Base-by-base conservation (phyloP, 1,140 invertebrate genomes). In the Lepidotrigona ventralis region DNA sequence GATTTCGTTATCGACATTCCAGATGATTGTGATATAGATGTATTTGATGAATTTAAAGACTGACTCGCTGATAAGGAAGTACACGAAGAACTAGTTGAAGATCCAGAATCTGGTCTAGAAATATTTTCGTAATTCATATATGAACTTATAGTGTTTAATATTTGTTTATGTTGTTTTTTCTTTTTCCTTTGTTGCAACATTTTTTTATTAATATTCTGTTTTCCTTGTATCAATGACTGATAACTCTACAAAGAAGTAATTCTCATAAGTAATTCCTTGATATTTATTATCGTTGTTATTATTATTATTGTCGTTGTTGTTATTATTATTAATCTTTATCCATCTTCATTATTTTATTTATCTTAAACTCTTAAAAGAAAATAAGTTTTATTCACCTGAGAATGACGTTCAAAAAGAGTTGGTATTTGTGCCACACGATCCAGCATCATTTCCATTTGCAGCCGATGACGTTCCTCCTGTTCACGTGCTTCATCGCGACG, bases 381-480 rank as follows among this genome's bases (percentile, higher is more conserved):
- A 6, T 17, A 11, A 79, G 15, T 69, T 70, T 19, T 56, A 73
- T 33, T 66, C 89, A 96, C 96, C 86, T 96, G 95, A n/a, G 96
- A 96, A 87, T 96, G 95, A 72, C 96, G 93, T 92, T 97, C 96
- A 86, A 97, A 97, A 21, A 97, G 94, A 78, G 96, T 95, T 1
- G 96, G 96, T 88, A 96, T 96, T 85, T 95, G 94, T 71, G 95
- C 95, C 0, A 97, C 96, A 82, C 96, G 94, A 72, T 96, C 95
- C 75, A 96, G 93, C 96, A 97, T 97, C 81, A 95, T 90, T 91
- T 96, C 95, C 96, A 97, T 97, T 85, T 96, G 95, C 53, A 96
- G 92, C 12, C 95, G 93, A 92, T 96, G 96, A 89, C 96, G 95
- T 85, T 96, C 96, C 15, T 95, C 95, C 81, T 95, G 94, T 86